Evolutionary conservation across 2,113 vertebrate species (phyloP).

Genomic region (Rhineura floridana): DNA sequence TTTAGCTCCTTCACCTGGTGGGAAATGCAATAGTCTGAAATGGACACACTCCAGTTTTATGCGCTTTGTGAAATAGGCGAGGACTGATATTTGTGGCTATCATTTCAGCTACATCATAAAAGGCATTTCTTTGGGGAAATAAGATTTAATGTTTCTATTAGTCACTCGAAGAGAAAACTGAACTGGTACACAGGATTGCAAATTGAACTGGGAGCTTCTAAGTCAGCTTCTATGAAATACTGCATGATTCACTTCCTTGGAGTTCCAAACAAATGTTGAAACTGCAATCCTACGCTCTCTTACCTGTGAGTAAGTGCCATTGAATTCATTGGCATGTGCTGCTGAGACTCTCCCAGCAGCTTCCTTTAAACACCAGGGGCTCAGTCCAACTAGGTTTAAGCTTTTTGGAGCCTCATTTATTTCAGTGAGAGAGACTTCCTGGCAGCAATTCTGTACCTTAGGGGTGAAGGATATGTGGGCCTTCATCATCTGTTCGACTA

Average conservation of each 20-base stretch:
- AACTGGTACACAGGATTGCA: constrained; percentile 18
- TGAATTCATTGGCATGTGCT: neutral
- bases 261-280: constrained; percentile 18
- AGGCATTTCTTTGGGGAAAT: constrained; percentile 40
- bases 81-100: constrained; percentile 45
- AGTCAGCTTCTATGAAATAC: neutral
- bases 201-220: neutral
- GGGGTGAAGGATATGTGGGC: too few species aligned
- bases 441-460: too few species aligned
- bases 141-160: constrained; percentile 33
- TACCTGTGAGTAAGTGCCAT: neutral
- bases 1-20: constrained; percentile 67
- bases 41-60: neutral
- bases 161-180: neutral
- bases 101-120: constrained; percentile 39
- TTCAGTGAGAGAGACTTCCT: neutral
- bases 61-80: neutral
- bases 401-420: too few species aligned
- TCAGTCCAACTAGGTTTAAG: neutral
- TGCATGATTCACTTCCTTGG: constrained; percentile 7
- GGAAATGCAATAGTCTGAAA: constrained; percentile 53
- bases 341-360: neutral
- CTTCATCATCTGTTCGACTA: too few species aligned
- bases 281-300: neutral
- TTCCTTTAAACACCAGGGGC: neutral